Base-by-base conservation (phyloP, 2,888 invertebrate genomes). In the Apamea anceps region DNA sequence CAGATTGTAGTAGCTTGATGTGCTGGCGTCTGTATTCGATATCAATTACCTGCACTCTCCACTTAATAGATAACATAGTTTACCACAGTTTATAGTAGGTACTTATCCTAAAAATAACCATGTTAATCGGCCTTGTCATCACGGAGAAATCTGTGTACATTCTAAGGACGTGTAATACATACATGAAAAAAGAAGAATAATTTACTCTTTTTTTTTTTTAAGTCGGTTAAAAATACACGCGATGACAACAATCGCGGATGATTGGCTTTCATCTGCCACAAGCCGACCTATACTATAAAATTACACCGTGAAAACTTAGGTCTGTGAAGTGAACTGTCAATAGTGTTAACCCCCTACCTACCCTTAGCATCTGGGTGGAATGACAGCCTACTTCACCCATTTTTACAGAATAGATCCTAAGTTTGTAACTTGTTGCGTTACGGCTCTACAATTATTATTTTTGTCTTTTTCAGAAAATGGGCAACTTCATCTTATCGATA, bases 401-500 rank as follows among this genome's bases (percentile, higher is more conserved):
- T 32, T 51, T 32, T 32, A 70, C 68, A 48, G 13, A 28, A 21
- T 68, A 13, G 12, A 21, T 21, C 12, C 15, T 7, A 70, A 51
- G 7, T 28, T 70, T 28, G n/a, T 45, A n/a, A 45, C 12, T 70
- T 70, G 21, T 15, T 25, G 32, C 5, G 15, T 5, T 15, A 32
- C 2, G 25, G 25, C 1, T 72, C 25, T 25, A 48, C 10, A 15
- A 68, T 68, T 13, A 5, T 10, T 0, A 1, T 45, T 72, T 60
- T 48, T 75, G 37, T 76, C 2, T 76, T 62, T 78, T 79, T 68
- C 78, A 79, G 78, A 79, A 78, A 79, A 79, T 79, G 78, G 78
- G 78, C 25, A 25, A 51, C 25, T 2, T 60, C 60, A 2, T 42
- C 1, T 28, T 28, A 10, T 76, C 76, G 62, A 32, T 79, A 0